These are phyloP conservation scores for Macrocentrus cingulum DNA, from an alignment of 1,140 invertebrate genomes.

Conservation along the genomic window DNA sequence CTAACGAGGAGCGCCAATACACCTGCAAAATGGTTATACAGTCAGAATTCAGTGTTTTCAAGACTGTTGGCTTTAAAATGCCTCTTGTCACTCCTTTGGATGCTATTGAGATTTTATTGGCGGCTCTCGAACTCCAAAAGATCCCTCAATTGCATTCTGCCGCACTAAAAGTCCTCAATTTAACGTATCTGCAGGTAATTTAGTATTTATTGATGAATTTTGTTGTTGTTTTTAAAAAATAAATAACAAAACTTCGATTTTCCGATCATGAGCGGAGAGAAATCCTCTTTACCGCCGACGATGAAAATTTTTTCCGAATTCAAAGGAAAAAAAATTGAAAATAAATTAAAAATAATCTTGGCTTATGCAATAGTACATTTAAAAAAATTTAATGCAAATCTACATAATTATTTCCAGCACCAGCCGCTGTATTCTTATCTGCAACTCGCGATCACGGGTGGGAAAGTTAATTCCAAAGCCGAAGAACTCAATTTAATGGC, in stretches of 20 bases:
- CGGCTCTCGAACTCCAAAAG: constrained; percentile 33
- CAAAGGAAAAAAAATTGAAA: background rate
- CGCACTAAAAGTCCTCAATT: constrained; percentile 37
- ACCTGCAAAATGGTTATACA: constrained; percentile 28
- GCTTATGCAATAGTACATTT: background rate
- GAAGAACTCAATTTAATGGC: constrained; percentile 11
- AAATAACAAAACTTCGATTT: too few species aligned
- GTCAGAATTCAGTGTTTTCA: constrained; percentile 43
- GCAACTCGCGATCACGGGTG: background rate
- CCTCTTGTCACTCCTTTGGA: constrained; percentile 38
- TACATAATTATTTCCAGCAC: constrained; percentile 20
- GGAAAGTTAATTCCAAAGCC: background rate
- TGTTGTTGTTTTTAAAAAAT: too few species aligned
- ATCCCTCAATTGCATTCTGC: constrained; percentile 28
- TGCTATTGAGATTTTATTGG: constrained; percentile 42
- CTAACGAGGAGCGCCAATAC: constrained; percentile 28
- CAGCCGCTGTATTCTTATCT: constrained; percentile 10
- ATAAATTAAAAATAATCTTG: background rate
- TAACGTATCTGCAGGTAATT: constrained; percentile 42
- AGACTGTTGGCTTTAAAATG: constrained; percentile 39
- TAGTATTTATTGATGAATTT: too few species aligned
- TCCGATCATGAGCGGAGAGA: too few species aligned
- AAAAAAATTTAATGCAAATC: background rate
- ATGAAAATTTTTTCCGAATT: too few species aligned
- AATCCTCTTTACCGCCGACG: too few species aligned